Evolutionary conservation across 30 jellyfish, hydroid and myxozoan species (phyloP), one percentile per base, ranked within the genome.

Genomic region (Aurelia coerulea): DNA sequence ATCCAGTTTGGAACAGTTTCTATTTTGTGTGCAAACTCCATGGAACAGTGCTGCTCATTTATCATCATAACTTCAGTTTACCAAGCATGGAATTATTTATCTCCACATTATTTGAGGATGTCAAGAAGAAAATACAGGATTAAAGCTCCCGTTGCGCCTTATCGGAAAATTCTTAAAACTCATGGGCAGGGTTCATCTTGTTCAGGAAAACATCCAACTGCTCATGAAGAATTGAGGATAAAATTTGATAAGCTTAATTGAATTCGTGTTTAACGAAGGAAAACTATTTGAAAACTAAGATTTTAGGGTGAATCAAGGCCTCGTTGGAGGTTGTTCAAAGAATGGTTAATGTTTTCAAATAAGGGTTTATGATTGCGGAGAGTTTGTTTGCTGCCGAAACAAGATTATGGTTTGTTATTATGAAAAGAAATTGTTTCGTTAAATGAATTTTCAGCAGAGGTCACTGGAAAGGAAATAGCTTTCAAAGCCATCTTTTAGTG

Each of bases 311-410:
- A 65, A 65, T 65, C 41, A 65, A 23, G 52, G 76, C 76, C 76
- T 23, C 76, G 76, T 23, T 65, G 76, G 76, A 65, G 76, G 41
- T 46, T 46, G 19, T 65, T 54, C 35, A 65, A 23, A 65, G 76
- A 23, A 65, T 32, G 80, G 80, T 19, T 34, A 31, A 51, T 70
- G 80, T 70, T 70, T 70, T 70, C 32, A 70, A 70, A 70, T 34
- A 56, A 39, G 80, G 63, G 41, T 70, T 34, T 70, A 70, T 29
- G 56, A 35, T 70, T 70, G 46, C 63, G 52, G 52, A 70, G 56
- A 34, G 80, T 70, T 34, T 70, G 80, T 70, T 70, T 70, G 80
- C 63, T 42, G 46, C 80, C 63, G 56, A 70, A 70, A 70, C 46
- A 56, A 39, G 80, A 70, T 70, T 70, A 70, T 70, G 63, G 63